phyloP scores from a whole-genome alignment of 2,113 vertebrate species.

The Lipotes vexillifer region DNA sequence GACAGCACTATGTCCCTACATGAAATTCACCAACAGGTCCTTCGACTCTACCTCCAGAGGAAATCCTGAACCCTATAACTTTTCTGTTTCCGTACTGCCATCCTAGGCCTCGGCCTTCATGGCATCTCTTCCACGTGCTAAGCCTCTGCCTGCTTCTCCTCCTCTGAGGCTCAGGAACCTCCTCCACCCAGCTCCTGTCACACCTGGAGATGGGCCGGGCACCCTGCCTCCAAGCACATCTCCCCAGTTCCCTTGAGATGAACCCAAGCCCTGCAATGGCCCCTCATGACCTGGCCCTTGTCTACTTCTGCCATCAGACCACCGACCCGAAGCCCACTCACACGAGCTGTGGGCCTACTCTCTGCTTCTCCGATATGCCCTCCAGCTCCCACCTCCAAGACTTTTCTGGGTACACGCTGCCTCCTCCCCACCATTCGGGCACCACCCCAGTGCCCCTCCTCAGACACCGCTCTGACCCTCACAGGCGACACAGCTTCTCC shows the following conservation, averaged over 20 bases:
- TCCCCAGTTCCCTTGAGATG: background rate
- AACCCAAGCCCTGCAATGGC: background rate
- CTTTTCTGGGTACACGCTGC: rapidly evolving
- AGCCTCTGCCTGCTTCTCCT: background rate
- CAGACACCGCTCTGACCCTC: background rate
- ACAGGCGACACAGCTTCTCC: background rate
- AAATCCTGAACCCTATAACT: background rate
- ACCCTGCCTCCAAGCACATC: background rate
- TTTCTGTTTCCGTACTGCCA: background rate
- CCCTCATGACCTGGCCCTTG: background rate
- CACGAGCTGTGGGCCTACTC: background rate
- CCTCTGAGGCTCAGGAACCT: background rate
- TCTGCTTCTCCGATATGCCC: background rate
- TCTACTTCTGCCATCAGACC: background rate
- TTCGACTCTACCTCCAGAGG: background rate
- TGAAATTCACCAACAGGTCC: background rate
- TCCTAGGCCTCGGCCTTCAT: background rate
- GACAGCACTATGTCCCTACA: background rate
- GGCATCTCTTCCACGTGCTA: background rate
- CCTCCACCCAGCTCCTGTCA: background rate
- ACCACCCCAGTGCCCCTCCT: background rate
- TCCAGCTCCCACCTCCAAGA: background rate
- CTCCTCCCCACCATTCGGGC: background rate
- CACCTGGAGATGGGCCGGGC: background rate
- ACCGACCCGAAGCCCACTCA: background rate